phyloP scores from a whole-genome alignment of 2,113 vertebrate species.

The Trachemys scripta region DNA sequence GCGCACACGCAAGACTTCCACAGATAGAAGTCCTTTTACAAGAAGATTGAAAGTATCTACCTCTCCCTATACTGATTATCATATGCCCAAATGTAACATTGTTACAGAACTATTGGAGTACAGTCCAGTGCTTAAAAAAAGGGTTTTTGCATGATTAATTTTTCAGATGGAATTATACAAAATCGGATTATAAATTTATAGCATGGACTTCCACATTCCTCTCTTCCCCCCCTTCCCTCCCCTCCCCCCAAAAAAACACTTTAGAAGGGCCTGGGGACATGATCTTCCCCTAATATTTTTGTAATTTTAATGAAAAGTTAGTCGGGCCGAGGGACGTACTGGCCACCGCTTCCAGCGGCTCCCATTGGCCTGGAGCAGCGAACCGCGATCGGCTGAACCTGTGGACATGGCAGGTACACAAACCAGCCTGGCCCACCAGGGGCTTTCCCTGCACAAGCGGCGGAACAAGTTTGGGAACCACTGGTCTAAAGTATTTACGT shows the following conservation, averaged over 20 bases:
- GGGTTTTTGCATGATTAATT: neutral
- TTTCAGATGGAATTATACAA: accelerated
- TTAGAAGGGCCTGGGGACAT: neutral
- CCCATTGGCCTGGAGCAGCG: no score
- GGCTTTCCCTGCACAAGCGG: no score
- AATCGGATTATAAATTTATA: neutral
- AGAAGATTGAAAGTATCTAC: neutral
- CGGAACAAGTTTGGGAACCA: no score
- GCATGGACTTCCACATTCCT: neutral
- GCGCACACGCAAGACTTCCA: accelerated
- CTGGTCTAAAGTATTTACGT: neutral
- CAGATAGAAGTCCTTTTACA: accelerated
- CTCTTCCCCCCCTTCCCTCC: no score
- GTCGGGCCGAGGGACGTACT: no score
- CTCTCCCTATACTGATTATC: neutral
- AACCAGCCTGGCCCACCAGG: no score
- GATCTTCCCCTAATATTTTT: neutral
- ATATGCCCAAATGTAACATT: neutral
- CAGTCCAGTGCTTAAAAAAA: neutral
- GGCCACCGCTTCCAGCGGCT: no score
- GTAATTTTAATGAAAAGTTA: neutral
- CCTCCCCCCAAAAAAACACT: neutral
- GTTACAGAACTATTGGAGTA: neutral
- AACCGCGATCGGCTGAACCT: no score
- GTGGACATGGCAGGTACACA: no score